Conservation (phyloP, 2,113 vertebrate species). For the Cercopithecus mona region DNA sequence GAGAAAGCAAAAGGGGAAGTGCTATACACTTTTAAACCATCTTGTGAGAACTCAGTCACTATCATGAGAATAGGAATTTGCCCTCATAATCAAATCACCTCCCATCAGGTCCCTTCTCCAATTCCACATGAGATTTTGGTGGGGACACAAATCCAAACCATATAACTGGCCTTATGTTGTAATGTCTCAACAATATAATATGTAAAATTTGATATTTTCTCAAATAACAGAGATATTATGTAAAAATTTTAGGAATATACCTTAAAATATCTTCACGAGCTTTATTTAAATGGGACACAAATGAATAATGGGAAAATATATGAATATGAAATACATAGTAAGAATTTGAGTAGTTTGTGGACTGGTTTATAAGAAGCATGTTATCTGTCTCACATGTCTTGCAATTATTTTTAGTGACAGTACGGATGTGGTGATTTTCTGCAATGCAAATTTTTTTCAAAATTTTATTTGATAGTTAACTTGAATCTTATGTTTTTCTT, state of each 20-base stretch:
- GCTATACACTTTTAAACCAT: no score
- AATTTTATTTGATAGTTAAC: constrained; percentile 72
- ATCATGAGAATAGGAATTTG: no score
- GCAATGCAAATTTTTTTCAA: constrained; percentile 28
- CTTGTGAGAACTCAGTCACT: no score
- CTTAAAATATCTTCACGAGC: background rate
- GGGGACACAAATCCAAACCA: no score
- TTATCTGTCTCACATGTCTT: constrained; percentile 12
- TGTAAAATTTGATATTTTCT: constrained; percentile 1
- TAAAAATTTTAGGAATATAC: constrained; percentile 27
- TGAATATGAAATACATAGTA: background rate
- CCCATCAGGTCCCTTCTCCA: no score
- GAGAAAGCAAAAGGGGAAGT: no score
- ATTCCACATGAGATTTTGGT: no score
- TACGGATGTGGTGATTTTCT: constrained; percentile 54
- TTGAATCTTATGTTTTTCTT: constrained; percentile 70
- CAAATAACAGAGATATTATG: background rate
- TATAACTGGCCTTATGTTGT: background rate
- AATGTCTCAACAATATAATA: background rate
- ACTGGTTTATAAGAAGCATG: constrained; percentile 40
- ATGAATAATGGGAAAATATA: background rate
- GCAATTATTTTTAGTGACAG: constrained; percentile 56
- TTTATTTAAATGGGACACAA: background rate
- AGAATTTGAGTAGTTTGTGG: constrained; percentile 21
- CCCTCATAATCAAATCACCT: no score